Evolutionary conservation across 2,888 invertebrate genomes (phyloP), one percentile per base, ranked within the genome.

Genomic region (Cryptocephalus primarius): DNA sequence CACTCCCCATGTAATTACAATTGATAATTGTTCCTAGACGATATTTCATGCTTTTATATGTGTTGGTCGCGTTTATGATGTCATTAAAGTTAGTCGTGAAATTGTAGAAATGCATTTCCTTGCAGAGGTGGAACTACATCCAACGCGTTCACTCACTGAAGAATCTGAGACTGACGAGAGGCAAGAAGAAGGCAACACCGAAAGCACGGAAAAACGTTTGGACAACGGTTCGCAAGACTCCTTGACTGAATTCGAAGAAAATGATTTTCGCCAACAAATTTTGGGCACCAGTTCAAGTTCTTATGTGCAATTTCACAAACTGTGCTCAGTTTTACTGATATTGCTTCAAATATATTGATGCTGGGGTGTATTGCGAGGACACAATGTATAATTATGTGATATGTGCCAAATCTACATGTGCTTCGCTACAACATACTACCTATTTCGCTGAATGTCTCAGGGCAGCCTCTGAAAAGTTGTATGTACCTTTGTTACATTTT

Each of bases 161-260:
- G 74, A 75, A 44, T 55, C 54, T 43, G 53, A 55, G 43, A 48
- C 38, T 31, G 56, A 59, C 38, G 60, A 58, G 34, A 58, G 68
- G 33, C n/a, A 11, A 38, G 57, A 67, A 34, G 55, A 55, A 45
- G 55, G 52, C 33, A 48, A 47, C 34, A 52, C 51, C 31, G 63
- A 61, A 48, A 63, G 59, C 50, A 53, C 60, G 39, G 65, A 67
- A 50, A 66, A 64, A 54, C 62, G 64, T 39, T 53, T 65, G 13
- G 63, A 67, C 56, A 69, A 80, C 57, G 78, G 81, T 47, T 79
- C 78, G 59, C 82, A 82, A 60, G 81, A 82, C 40, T 77, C 82
- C 2, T 70, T 82, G 33, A 73, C 80, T 51, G 82, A 82, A 70
- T 74, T 79, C 45, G 70, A 79, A 54, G 62, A 62, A 42, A 61